Conservation (phyloP, 2,888 invertebrate genomes). For the Platerodrilus igneus region DNA sequence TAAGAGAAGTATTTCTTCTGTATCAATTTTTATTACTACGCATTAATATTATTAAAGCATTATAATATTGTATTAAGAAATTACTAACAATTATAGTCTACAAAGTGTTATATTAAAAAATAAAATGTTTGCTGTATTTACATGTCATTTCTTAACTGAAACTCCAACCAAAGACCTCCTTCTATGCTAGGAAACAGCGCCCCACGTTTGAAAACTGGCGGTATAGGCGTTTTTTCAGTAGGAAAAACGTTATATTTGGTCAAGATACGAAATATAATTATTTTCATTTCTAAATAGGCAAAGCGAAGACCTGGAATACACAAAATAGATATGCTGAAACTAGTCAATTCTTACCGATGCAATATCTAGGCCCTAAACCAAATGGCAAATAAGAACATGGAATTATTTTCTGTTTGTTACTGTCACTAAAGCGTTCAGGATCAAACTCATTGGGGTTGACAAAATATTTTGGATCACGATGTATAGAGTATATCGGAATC, state of each 20-base stretch:
- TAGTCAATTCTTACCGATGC: constrained; percentile 35
- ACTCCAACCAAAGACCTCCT: too few species aligned
- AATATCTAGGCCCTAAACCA: constrained; percentile 45
- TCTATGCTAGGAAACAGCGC: too few species aligned
- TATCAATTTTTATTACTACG: too few species aligned
- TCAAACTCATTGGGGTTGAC: constrained; percentile 52
- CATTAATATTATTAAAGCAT: too few species aligned
- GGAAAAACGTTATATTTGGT: constrained; percentile 29
- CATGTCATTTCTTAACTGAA: too few species aligned
- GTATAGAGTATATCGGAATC: constrained; percentile 50
- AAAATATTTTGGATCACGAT: constrained; percentile 53
- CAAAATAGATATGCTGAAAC: too few species aligned
- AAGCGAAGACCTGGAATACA: constrained; percentile 32
- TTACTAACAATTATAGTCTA: too few species aligned
- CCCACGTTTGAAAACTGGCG: too few species aligned
- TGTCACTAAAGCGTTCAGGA: constrained; percentile 53
- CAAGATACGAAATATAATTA: constrained; percentile 26
- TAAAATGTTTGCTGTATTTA: too few species aligned
- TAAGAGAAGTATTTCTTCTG: too few species aligned
- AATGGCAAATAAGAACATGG: constrained; percentile 53
- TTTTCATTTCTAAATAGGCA: constrained; percentile 33
- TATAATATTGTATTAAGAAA: too few species aligned
- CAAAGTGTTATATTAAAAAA: too few species aligned
- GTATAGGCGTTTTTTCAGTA: constrained; percentile 31
- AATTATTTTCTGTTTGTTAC: constrained; percentile 50